Conservation (phyloP, 2,888 invertebrate genomes). For the Therioaphis trifolii region DNA sequence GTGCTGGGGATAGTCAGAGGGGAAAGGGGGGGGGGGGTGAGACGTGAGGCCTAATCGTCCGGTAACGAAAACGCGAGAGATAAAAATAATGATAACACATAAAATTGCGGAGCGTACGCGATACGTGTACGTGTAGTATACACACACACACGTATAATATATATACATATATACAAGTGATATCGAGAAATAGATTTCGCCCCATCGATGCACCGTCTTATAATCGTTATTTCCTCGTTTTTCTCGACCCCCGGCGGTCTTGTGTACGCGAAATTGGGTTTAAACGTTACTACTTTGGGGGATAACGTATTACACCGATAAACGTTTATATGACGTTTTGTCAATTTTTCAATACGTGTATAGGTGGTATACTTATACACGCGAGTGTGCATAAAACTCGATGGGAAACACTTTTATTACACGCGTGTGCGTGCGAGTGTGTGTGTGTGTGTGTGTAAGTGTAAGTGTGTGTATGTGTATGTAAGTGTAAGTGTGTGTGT, state of each 20-base stretch:
- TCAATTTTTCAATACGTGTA: not conserved
- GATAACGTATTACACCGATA: not conserved
- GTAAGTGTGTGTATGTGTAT: too few relatives aligned
- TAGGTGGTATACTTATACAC: too few relatives aligned
- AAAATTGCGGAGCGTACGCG: not conserved
- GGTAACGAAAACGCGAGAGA: slow-evolving; percentile 45
- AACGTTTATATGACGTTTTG: slow-evolving; percentile 26
- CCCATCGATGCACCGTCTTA: slow-evolving; percentile 16
- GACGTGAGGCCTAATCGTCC: slow-evolving; percentile 34
- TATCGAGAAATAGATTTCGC: slow-evolving; percentile 41
- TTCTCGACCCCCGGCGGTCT: not conserved
- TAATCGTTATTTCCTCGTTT: slow-evolving; percentile 6
- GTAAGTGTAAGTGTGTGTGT: too few relatives aligned
- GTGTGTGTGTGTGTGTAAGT: not conserved
- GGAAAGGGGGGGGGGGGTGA: too few relatives aligned
- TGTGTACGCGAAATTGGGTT: slow-evolving; percentile 23
- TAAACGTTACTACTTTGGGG: slow-evolving; percentile 6
- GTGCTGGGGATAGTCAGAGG: too few relatives aligned
- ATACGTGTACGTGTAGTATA: too few relatives aligned
- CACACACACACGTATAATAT: too few relatives aligned
- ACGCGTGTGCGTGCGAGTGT: not conserved
- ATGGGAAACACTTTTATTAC: slow-evolving; percentile 5
- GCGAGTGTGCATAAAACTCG: not conserved
- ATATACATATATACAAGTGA: slow-evolving; percentile 46
- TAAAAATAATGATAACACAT: slow-evolving; percentile 47